Evolutionary conservation across 1,140 invertebrate genomes (phyloP).

Genomic region (Agraylea sexmaculata): DNA sequence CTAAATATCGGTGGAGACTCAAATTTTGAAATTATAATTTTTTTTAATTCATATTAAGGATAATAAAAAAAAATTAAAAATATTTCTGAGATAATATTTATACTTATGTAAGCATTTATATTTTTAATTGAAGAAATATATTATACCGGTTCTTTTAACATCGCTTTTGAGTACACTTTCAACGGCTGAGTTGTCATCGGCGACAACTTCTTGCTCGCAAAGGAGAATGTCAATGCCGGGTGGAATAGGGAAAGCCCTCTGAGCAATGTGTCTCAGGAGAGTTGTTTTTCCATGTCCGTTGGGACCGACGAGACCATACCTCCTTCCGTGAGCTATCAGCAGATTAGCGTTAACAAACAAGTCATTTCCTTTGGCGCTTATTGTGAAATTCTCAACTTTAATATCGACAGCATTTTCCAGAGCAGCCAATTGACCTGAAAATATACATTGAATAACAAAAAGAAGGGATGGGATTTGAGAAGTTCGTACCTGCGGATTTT

Average conservation of each 20-base stretch:
- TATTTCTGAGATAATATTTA: too few relatives aligned
- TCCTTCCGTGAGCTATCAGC: slow-evolving; percentile 82
- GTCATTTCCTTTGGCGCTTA: slow-evolving; percentile 94
- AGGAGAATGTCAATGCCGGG: slow-evolving; percentile 94
- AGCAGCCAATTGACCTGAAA: slow-evolving; percentile 58
- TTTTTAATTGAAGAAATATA: too few relatives aligned
- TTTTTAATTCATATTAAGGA: too few relatives aligned
- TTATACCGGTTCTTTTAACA: slow-evolving; percentile 63
- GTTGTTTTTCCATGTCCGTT: slow-evolving; percentile 99
- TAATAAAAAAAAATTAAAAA: too few relatives aligned
- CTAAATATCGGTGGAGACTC: too few relatives aligned
- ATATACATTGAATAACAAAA: too few relatives aligned
- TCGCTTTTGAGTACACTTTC: slow-evolving; percentile 89
- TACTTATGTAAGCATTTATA: too few relatives aligned
- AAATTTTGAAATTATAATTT: too few relatives aligned
- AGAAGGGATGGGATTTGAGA: slow-evolving; percentile 25
- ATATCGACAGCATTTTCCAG: slow-evolving; percentile 95
- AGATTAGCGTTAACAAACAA: slow-evolving; percentile 95
- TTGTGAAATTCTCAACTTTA: slow-evolving; percentile 97
- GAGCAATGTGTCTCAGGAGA: slow-evolving; percentile 82
- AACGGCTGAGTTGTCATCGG: slow-evolving; percentile 84
- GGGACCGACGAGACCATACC: slow-evolving; percentile 96
- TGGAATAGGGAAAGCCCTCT: slow-evolving; percentile 82
- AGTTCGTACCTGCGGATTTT: slow-evolving; percentile 53
- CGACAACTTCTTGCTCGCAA: slow-evolving; percentile 97